A percentile compares a stretch with the other conserved stretches of the same genome.
These are phyloP conservation scores for Drosophila lutescens DNA, from an alignment of 2,888 invertebrate species.

Conservation along the genomic window DNA sequence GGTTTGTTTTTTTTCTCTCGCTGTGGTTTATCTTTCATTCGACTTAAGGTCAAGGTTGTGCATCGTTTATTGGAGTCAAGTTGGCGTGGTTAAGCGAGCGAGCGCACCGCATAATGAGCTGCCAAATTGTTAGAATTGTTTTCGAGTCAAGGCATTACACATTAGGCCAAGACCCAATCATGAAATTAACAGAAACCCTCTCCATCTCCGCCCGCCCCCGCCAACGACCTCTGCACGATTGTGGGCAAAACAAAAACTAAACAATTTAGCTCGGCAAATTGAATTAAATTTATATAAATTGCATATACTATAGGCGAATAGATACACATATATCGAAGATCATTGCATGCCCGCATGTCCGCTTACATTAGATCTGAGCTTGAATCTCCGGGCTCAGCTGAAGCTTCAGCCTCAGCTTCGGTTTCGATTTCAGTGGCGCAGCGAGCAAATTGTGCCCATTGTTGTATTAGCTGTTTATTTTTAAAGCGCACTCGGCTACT, in stretches of 20 bases:
- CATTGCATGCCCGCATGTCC: constrained; percentile 64
- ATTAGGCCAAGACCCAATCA: constrained; percentile 40
- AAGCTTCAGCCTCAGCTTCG: neutral
- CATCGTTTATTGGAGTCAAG: constrained; percentile 65
- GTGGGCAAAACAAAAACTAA: constrained; percentile 38
- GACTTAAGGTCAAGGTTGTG: constrained; percentile 76
- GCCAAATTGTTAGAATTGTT: constrained; percentile 76
- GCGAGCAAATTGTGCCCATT: constrained; percentile 75
- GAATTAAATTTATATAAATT: constrained; percentile 79
- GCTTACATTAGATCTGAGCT: constrained; percentile 69
- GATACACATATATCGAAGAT: constrained; percentile 47
- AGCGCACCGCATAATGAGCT: constrained; percentile 68
- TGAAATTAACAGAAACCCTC: constrained; percentile 37
- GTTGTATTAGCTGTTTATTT: constrained; percentile 73
- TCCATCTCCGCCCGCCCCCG: constrained; percentile 1
- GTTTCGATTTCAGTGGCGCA: constrained; percentile 46
- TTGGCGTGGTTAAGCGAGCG: constrained; percentile 49
- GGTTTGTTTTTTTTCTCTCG: constrained; percentile 13
- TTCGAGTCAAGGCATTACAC: constrained; percentile 55
- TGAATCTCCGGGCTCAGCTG: constrained; percentile 19
- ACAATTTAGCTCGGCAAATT: constrained; percentile 75
- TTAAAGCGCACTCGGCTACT: constrained; percentile 67
- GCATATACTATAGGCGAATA: constrained; percentile 56
- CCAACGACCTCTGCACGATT: constrained; percentile 45
- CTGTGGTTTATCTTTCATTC: constrained; percentile 39